phyloP scores from a whole-genome alignment of 1,140 invertebrate genomes.

The Drosophila ananassae region DNA sequence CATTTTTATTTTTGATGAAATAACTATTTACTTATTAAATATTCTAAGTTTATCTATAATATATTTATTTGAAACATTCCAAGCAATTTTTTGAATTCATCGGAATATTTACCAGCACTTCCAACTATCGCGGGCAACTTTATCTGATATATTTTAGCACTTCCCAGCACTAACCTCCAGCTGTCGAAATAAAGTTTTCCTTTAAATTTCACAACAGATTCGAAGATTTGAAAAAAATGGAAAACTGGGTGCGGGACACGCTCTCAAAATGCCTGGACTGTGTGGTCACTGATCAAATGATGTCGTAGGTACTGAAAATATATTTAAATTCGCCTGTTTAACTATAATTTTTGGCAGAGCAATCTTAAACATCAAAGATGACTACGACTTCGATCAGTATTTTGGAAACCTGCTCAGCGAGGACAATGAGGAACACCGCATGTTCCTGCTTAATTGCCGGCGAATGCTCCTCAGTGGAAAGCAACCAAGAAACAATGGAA shows the following conservation, averaged over 20 bases:
- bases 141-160: background rate
- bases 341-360: conserved; percentile 84
- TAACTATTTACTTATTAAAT: too few relatives aligned
- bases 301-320: conserved; percentile 84
- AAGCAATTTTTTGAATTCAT: background rate
- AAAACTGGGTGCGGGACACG: conserved; percentile 74
- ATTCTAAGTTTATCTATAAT: too few relatives aligned
- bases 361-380: conserved; percentile 87
- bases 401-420: conserved; percentile 88
- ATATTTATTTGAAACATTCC: too few relatives aligned
- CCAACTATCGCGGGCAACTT: background rate
- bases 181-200: conserved; percentile 6
- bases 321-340: background rate
- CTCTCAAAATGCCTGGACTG: conserved; percentile 86
- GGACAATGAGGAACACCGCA: conserved; percentile 87
- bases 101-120: background rate
- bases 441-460: conserved; percentile 88
- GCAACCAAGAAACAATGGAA: conserved; percentile 74
- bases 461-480: conserved; percentile 85
- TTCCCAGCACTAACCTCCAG: conserved; percentile 35
- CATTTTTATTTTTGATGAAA: too few relatives aligned
- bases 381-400: conserved; percentile 89
- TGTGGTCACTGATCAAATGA: conserved; percentile 87
- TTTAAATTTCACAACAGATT: conserved; percentile 30
- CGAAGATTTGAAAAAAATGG: conserved; percentile 44